A percentile compares a stretch with the other conserved stretches of the same genome.
phyloP scores from a whole-genome alignment of 2,888 invertebrate genomes.

The Pollenia griseotomentosa region DNA sequence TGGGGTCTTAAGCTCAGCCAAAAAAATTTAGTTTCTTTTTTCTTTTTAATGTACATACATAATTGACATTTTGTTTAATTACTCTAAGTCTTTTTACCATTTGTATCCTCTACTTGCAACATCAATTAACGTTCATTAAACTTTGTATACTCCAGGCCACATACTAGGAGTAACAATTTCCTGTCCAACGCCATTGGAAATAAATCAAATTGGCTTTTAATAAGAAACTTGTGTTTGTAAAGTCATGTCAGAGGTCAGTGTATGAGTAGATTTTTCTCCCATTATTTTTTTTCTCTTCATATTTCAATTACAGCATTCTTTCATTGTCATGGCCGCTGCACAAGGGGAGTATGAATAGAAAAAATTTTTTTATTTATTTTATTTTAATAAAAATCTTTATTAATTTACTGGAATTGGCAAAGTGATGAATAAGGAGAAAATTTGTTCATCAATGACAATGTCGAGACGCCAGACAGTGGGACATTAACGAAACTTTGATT shows the following conservation, averaged over 20 bases:
- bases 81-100: neutral
- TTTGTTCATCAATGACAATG: neutral
- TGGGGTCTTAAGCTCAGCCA: neutral
- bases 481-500: too few relatives aligned
- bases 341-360: neutral
- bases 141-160: slow-evolving; percentile 38
- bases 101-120: neutral
- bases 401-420: neutral
- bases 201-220: slow-evolving; percentile 14
- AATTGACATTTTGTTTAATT: slow-evolving; percentile 43
- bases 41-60: neutral
- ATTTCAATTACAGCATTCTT: slow-evolving; percentile 4
- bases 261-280: neutral
- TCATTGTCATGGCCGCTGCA: slow-evolving; percentile 42
- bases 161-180: slow-evolving; percentile 42
- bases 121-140: slow-evolving; percentile 51
- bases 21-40: neutral
- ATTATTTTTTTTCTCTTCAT: neutral
- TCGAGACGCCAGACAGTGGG: too few relatives aligned
- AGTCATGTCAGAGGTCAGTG: slow-evolving; percentile 28
- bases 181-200: slow-evolving; percentile 14
- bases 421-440: neutral
- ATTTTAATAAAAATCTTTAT: slow-evolving; percentile 13
- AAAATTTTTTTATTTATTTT: slow-evolving; percentile 35
- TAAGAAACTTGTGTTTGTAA: neutral